Evolutionary conservation across 2,797 vertebrate species (phyloP).

Genomic region (Gymnothorax javanicus): DNA sequence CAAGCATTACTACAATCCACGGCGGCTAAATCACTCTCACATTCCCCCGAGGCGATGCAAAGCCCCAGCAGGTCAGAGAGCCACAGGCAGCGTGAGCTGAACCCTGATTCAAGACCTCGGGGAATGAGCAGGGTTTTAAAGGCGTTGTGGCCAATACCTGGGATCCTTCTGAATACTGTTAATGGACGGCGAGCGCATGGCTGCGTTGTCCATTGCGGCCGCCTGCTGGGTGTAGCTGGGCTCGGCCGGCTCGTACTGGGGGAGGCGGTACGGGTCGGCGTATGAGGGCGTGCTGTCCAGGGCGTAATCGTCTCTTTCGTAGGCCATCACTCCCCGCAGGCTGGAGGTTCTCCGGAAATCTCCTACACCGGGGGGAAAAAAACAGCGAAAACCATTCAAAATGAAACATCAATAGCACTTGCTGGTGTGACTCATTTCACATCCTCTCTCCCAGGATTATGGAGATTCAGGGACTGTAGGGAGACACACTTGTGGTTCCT

Average conservation of each 20-base stretch:
- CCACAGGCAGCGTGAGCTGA: too few species aligned
- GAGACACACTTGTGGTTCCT: neutral
- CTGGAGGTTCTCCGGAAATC: slow-evolving; percentile 92
- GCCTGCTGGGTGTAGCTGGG: slow-evolving; percentile 74
- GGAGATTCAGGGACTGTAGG: neutral
- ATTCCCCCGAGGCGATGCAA: neutral
- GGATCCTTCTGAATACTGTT: slow-evolving; percentile 99
- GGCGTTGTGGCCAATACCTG: slow-evolving; percentile 72
- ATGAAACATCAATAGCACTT: neutral
- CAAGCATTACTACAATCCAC: neutral
- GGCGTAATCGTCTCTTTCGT: slow-evolving; percentile 92
- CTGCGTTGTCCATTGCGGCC: slow-evolving; percentile 77
- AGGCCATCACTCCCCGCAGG: slow-evolving; percentile 88
- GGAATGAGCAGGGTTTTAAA: neutral
- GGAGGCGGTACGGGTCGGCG: slow-evolving; percentile 82
- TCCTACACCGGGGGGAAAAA: slow-evolving; percentile 79
- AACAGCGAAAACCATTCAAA: slow-evolving; percentile 2
- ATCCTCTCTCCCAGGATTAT: neutral
- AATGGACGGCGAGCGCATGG: slow-evolving; percentile 91
- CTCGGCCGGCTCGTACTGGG: slow-evolving; percentile 83
- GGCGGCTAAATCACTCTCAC: neutral
- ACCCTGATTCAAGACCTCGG: too few species aligned
- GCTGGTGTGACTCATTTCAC: neutral
- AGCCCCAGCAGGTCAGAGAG: too few species aligned
- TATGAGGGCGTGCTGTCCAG: slow-evolving; percentile 83